phyloP scores from a whole-genome alignment of 2,797 vertebrate genomes.

The Trachurus trachurus region DNA sequence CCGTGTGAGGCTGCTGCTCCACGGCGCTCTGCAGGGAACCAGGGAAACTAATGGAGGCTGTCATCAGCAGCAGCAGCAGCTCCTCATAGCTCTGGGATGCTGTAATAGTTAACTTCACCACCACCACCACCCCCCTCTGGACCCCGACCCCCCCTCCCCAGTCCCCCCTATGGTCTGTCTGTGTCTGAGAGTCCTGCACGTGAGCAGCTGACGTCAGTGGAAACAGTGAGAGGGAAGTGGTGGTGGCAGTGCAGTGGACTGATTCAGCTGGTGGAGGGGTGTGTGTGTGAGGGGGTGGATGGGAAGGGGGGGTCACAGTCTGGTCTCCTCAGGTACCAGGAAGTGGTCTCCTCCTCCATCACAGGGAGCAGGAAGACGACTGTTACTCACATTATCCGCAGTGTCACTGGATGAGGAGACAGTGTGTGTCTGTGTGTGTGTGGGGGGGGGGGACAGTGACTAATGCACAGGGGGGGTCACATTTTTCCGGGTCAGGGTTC shows the following conservation, averaged over 20 bases:
- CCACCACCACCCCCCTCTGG: too few relatives aligned
- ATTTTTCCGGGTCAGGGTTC: constrained; percentile 18
- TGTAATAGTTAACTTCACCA: constrained; percentile 18
- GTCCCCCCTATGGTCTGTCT: neutral
- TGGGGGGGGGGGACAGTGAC: too few relatives aligned
- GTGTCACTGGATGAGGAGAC: constrained; percentile 1
- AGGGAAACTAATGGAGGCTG: constrained; percentile 2
- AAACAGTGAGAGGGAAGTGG: constrained; percentile 51
- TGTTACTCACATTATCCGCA: constrained; percentile 62
- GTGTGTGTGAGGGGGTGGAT: neutral
- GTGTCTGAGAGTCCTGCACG: constrained; percentile 11
- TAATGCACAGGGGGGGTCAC: constrained; percentile 2
- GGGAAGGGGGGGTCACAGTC: constrained; percentile 3
- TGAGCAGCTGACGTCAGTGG: constrained; percentile 56
- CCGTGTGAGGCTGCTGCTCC: constrained; percentile 1
- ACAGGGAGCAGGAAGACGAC: constrained; percentile 49
- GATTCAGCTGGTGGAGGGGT: constrained; percentile 36
- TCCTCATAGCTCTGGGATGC: constrained; percentile 26
- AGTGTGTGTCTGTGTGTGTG: too few relatives aligned
- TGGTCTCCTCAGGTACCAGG: constrained; percentile 54
- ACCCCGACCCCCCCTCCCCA: too few relatives aligned
- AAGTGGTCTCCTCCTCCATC: constrained; percentile 35
- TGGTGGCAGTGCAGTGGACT: neutral
- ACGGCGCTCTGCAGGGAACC: constrained; percentile 5
- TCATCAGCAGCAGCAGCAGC: constrained; percentile 20